Conservation (phyloP, 2,113 vertebrate genomes). For the Phrynocephalus versicolor region DNA sequence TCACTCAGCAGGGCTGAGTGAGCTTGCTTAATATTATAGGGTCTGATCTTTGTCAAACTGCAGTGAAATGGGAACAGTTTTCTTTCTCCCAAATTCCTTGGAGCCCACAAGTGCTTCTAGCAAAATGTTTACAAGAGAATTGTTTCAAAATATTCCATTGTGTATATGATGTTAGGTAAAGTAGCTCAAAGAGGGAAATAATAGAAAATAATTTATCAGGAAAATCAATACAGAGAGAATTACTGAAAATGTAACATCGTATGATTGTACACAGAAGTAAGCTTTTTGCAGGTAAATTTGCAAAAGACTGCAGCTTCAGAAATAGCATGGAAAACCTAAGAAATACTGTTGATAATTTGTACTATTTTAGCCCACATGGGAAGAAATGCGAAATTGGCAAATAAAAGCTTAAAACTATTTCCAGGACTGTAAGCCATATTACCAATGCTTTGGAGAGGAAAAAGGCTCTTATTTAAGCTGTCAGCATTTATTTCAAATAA, state of each 20-base stretch:
- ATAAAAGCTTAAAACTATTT: not conserved
- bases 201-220: not conserved
- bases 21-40: not conserved
- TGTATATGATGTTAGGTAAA: not conserved
- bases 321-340: not conserved
- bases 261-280: not conserved
- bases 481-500: slow-evolving; percentile 8
- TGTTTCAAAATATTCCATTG: not conserved
- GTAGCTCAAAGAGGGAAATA: not conserved
- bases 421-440: slow-evolving; percentile 1
- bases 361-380: not conserved
- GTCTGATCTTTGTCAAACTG: no score
- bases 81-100: not conserved
- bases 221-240: not conserved
- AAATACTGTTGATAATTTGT: not conserved
- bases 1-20: not conserved
- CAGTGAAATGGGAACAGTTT: not conserved
- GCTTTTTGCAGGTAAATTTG: not conserved
- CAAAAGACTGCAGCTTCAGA: not conserved
- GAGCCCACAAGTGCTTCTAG: not conserved
- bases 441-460: not conserved
- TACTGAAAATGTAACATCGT: not conserved
- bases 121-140: not conserved
- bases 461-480: slow-evolving; percentile 15
- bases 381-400: not conserved